Conservation (phyloP, 2,797 vertebrate genomes). For the Sebastolobus alascanus region DNA sequence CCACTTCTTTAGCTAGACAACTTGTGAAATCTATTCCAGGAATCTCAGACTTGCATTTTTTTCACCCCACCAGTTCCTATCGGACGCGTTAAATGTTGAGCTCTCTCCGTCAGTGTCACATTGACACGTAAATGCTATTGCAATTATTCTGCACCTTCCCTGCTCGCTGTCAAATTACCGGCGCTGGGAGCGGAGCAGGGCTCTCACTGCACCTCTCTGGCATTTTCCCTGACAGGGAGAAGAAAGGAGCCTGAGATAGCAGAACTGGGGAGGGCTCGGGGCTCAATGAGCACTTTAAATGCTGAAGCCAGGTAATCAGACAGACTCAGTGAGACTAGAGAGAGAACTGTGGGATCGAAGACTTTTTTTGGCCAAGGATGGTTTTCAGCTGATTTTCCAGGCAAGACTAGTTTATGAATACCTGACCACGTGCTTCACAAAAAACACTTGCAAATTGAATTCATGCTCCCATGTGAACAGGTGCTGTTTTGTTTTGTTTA, state of each 20-base stretch:
- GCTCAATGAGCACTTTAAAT: slow-evolving; percentile 78
- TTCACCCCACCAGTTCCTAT: slow-evolving; percentile 23
- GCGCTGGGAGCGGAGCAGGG: slow-evolving; percentile 65
- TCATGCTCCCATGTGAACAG: slow-evolving; percentile 3
- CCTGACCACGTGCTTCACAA: slow-evolving; percentile 26
- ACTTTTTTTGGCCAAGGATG: slow-evolving; percentile 39
- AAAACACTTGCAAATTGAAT: slow-evolving; percentile 29
- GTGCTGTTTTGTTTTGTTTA: not conserved
- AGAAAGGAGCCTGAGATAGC: slow-evolving; percentile 73
- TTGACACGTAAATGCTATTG: slow-evolving; percentile 81
- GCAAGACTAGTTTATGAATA: slow-evolving; percentile 34
- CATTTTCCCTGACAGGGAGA: slow-evolving; percentile 77
- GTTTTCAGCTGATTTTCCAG: slow-evolving; percentile 50
- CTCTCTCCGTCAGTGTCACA: slow-evolving; percentile 74
- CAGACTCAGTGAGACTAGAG: slow-evolving; percentile 55
- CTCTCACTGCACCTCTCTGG: slow-evolving; percentile 72
- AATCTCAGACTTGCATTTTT: slow-evolving; percentile 43
- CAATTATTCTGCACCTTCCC: slow-evolving; percentile 79
- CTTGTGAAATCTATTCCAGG: slow-evolving; percentile 65
- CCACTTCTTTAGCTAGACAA: slow-evolving; percentile 54
- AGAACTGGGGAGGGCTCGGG: slow-evolving; percentile 63
- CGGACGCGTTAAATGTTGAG: slow-evolving; percentile 67
- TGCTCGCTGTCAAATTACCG: slow-evolving; percentile 82
- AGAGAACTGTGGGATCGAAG: slow-evolving; percentile 45
- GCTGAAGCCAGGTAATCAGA: slow-evolving; percentile 72